A percentile compares a stretch with the other conserved stretches of the same genome.
Conservation (phyloP, 2,888 invertebrate genomes). For the Branchellion lobata region DNA sequence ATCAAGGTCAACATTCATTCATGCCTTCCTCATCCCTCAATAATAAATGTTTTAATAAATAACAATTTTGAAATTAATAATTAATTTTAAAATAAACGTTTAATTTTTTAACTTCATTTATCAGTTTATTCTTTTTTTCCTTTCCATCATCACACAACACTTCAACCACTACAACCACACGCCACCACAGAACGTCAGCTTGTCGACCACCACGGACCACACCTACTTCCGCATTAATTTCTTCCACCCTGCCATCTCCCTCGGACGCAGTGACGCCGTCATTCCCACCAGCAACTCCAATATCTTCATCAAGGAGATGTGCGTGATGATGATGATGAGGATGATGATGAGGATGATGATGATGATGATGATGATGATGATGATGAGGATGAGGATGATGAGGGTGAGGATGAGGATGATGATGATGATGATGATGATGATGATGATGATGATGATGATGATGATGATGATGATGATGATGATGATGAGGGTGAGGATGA, state of each 20-base stretch:
- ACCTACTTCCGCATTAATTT: constrained; percentile 96
- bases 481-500: constrained; percentile 17
- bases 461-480: constrained; percentile 40
- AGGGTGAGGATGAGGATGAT: constrained; percentile 4
- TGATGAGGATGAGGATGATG: neutral
- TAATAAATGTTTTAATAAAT: too few relatives aligned
- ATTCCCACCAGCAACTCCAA: constrained; percentile 91
- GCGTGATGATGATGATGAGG: constrained; percentile 64
- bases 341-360: neutral
- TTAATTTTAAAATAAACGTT: too few relatives aligned
- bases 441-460: constrained; percentile 30
- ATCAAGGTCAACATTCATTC: constrained; percentile 71
- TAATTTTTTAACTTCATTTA: neutral
- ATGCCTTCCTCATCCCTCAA: too few relatives aligned
- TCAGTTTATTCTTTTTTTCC: neutral
- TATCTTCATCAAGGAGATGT: constrained; percentile 96
- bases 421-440: constrained; percentile 26
- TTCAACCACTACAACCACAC: constrained; percentile 11
- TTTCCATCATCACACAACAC: neutral
- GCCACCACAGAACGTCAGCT: constrained; percentile 77
- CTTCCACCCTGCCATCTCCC: constrained; percentile 92
- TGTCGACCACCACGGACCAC: constrained; percentile 97
- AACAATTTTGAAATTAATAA: too few relatives aligned
- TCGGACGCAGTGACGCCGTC: constrained; percentile 88
- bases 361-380: neutral